Evolutionary conservation across 2,113 vertebrate species (phyloP), one percentile per base, ranked within the genome.

Genomic region (Mystacornis crossleyi): DNA sequence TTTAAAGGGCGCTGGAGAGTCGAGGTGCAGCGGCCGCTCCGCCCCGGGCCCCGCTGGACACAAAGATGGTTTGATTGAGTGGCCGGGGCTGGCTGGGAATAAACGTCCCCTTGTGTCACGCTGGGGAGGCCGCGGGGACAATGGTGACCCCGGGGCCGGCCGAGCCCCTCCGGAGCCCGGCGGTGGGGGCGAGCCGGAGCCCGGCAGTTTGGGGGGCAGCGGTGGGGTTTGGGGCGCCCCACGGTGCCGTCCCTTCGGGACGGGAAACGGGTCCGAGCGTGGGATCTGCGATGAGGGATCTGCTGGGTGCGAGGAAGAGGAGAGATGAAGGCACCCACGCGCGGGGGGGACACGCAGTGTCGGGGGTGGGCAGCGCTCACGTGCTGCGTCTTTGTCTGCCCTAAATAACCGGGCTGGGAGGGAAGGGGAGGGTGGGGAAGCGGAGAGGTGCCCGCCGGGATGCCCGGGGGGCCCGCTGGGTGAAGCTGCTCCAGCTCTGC

Each of bases 21-120:
- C 12, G 90, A 83, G 86, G 80, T 60, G 93, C 91, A 20, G 94
- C 36, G 51, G 79, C 95, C 3, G 65, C 93, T 93, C 93, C 73
- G 81, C 95, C 89, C 77, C 89, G 33, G 96, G 93, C 94, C 95
- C 93, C 72, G 67, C 81, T 29, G 86, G 72, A 91, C 93, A 95
- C 95, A 95, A 96, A 96, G 96, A 67, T 94, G 91, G 89, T 94
- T 96, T 93, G 94, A 96, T 95, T 91, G 93, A 96, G 90, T 91
- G 93, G 82, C 93, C 40, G 0, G 72, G 15, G 77, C 91, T 47
- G 93, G 33, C 67, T 45, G 81, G 82, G 92, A 96, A 97, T 96
- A 97, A 97, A 96, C 10, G 91, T 97, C 89, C 71, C 95, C 96
- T 97, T 97, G 96, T 97, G 95, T 82, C 9, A 4, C 14, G 11